A percentile compares a stretch with the other conserved stretches of the same genome.
Evolutionary conservation across 2,113 vertebrate species (phyloP).

Genomic region (Petrocephalus zakoni): DNA sequence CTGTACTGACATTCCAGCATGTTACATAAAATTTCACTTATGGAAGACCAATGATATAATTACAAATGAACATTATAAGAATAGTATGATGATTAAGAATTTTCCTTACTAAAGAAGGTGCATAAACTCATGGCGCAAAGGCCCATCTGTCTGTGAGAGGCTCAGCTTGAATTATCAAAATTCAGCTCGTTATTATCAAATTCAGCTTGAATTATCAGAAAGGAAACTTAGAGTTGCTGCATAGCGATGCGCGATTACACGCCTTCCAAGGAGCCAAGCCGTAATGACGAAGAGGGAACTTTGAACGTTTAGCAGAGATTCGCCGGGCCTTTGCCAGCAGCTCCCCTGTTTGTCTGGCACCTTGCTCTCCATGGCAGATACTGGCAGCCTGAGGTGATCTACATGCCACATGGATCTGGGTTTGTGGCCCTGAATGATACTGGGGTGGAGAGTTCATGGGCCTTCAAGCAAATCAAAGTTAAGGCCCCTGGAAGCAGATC

Average conservation of each 20-base stretch:
- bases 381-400: not conserved
- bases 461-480: not conserved
- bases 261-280: not conserved
- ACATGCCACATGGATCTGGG: not conserved
- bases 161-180: not conserved
- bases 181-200: too few relatives aligned
- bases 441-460: not conserved
- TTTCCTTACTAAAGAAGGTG: not conserved
- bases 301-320: not conserved
- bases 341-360: not conserved
- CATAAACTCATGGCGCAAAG: not conserved
- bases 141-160: not conserved
- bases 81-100: not conserved
- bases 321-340: not conserved
- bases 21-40: not conserved
- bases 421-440: not conserved
- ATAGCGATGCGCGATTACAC: not conserved
- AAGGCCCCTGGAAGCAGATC: not conserved
- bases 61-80: not conserved
- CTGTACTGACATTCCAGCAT: not conserved
- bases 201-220: not conserved
- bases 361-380: not conserved
- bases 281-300: not conserved
- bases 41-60: not conserved
- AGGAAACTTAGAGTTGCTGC: not conserved